A percentile compares a stretch with the other conserved stretches of the same genome.
These are phyloP conservation scores for Heterochromis multidens DNA, from an alignment of 2,113 vertebrate genomes.

Conservation along the genomic window DNA sequence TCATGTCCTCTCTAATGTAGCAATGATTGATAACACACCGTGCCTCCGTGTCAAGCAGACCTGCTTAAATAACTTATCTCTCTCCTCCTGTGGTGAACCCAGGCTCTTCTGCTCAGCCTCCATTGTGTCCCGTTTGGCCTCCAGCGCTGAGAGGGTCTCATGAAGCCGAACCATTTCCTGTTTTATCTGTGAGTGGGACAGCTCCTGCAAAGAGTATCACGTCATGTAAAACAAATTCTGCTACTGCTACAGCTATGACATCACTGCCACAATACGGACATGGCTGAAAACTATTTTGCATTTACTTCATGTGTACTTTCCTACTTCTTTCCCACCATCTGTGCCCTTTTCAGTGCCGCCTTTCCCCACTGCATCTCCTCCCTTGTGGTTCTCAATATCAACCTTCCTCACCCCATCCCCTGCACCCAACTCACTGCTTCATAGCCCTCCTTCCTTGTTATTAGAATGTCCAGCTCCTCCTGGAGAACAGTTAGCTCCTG, in stretches of 20 bases:
- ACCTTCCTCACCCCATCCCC: neutral
- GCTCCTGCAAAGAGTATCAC: slow-evolving; percentile 52
- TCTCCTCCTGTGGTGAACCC: slow-evolving; percentile 88
- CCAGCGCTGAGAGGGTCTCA: slow-evolving; percentile 81
- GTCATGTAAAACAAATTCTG: neutral
- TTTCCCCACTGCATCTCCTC: neutral
- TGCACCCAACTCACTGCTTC: slow-evolving; percentile 46
- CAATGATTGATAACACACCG: neutral
- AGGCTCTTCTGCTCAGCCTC: slow-evolving; percentile 85
- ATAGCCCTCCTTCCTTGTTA: slow-evolving; percentile 57
- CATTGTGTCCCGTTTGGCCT: slow-evolving; percentile 82
- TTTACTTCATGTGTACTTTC: neutral
- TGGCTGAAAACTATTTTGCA: neutral
- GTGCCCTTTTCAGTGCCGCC: no score
- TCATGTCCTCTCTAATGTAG: neutral
- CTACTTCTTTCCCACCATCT: neutral
- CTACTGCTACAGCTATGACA: neutral
- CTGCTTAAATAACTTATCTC: slow-evolving; percentile 88
- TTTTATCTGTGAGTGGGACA: slow-evolving; percentile 83
- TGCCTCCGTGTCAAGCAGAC: slow-evolving; percentile 39
- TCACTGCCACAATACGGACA: no score
- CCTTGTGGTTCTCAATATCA: neutral
- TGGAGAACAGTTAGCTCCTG: slow-evolving; percentile 58
- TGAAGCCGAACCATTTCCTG: slow-evolving; percentile 85
- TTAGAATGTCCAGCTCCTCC: slow-evolving; percentile 63